Evolutionary conservation across 2,888 invertebrate genomes (phyloP), one percentile per base, ranked within the genome.

Genomic region (Drosophila quasianomalipes): DNA sequence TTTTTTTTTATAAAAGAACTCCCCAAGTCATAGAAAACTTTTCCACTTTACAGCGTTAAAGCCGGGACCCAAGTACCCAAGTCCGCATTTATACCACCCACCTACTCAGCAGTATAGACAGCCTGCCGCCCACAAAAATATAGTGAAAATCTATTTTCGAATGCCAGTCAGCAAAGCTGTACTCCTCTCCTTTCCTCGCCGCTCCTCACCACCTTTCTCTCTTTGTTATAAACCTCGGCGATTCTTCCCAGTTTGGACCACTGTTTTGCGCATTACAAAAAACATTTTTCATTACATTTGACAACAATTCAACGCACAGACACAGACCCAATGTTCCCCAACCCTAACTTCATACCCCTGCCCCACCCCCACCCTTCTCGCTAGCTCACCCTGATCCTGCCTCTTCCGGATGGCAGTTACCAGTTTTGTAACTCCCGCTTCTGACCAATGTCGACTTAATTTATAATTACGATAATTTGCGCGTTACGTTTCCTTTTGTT

Each of bases 401-500:
- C 4, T 19, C 26, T 41, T 16, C 39, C 59, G 7, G 55, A 28
- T n/a, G 51, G 49, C 71, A 47, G 54, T 57, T 65, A 75, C 71
- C 79, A 76, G 72, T 73, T 72, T 64, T 35, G 35, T 47, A 30
- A 47, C 68, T 44, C 41, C 31, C 60, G 57, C 61, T 39, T 54
- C 63, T 79, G 83, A 79, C 85, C 89, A 62, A 90, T 76, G 87
- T 89, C 90, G 89, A 90, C 87, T 87, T 87, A 87, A 87, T 87
- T 87, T 87, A 87, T 87, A 87, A 87, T 87, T 87, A 87, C 87
- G 87, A 87, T 87, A 87, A 87, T 87, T 87, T 87, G 89, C 84
- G 85, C 90, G 89, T 88, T 86, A 85, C 90, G 89, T 86, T 86
- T 86, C 90, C 85, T 89, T 87, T 87, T 87, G 86, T 87, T 89